These are phyloP conservation scores for Drosophila birchii DNA, from an alignment of 2,888 invertebrate species.

Conservation along the genomic window DNA sequence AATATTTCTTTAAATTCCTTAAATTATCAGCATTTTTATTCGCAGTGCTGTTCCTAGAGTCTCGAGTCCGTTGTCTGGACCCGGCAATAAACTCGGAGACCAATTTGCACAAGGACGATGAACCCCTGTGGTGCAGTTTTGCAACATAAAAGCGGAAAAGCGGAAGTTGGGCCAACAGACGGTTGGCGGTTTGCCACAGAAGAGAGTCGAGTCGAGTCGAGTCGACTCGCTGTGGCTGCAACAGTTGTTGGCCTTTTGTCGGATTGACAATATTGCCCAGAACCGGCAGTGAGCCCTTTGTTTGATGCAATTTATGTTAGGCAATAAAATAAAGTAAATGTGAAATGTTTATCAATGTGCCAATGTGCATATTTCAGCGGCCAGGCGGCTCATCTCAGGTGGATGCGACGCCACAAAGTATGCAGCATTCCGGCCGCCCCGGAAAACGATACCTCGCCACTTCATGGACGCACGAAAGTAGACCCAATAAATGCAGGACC, in stretches of 20 bases:
- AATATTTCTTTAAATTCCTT: neutral
- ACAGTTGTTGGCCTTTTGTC: slow-evolving; percentile 65
- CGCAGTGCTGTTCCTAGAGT: neutral
- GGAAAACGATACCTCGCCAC: neutral
- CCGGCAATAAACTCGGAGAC: slow-evolving; percentile 74
- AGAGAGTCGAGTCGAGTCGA: slow-evolving; percentile 19
- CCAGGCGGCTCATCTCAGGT: slow-evolving; percentile 22
- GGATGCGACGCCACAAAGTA: slow-evolving; percentile 11
- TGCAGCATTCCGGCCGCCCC: neutral
- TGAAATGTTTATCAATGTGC: slow-evolving; percentile 49
- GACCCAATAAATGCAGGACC: slow-evolving; percentile 20
- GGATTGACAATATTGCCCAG: slow-evolving; percentile 62
- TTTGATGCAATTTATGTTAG: slow-evolving; percentile 69
- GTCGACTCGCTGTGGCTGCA: slow-evolving; percentile 45
- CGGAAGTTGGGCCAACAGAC: slow-evolving; percentile 44
- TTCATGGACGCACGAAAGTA: slow-evolving; percentile 21
- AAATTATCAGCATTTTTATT: neutral
- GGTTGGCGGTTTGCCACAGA: slow-evolving; percentile 69
- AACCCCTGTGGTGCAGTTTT: slow-evolving; percentile 78
- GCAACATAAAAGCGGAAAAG: slow-evolving; percentile 58
- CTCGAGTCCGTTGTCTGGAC: slow-evolving; percentile 18
- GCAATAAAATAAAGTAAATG: slow-evolving; percentile 75
- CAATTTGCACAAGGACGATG: slow-evolving; percentile 81
- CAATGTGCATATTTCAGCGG: slow-evolving; percentile 15
- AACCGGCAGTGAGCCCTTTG: slow-evolving; percentile 41